Base-by-base conservation (phyloP, 2,888 invertebrate genomes). In the Ctenicera cuprea region DNA sequence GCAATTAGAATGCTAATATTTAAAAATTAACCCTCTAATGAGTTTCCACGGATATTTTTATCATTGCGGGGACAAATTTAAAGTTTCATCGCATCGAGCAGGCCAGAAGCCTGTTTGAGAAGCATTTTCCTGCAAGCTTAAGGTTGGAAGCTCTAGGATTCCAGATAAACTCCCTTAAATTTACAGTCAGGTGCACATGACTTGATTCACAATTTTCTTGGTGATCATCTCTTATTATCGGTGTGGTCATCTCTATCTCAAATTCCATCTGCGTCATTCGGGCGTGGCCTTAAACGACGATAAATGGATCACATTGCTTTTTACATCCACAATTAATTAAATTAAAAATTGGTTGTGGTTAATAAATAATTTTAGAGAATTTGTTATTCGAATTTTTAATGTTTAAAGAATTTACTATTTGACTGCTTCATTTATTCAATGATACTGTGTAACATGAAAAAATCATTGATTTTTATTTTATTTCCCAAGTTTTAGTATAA, bases 231-330 rank as follows among this genome's bases (percentile, higher is more conserved):
- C 33, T 33, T 57, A 57, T 57, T 30, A 52, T 30, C 22, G 3
- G n/a, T 30, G 16, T 37, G 33, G 33, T 30, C n/a, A 57, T 57
- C 37, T 16, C 4, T 57, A 37, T 50, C 22, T 50, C 22, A 50
- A 18, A 50, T 57, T 57, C 26, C 16, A 57, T 37, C 57, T 57
- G 30, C 57, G 57, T 57, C 57, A 57, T 57, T 30, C 57, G 57
- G 57, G 30, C 57, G 57, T 57, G 57, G 57, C 18, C 8, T 30
- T 33, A 33, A 41, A 41, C 3, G 41, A n/a, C 41, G 14, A 41
- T 41, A 41, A 33, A 41, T 41, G 14, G 41, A 5, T 14, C 4
- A 2, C n/a, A 3, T 41, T 14, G n/a, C 7, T 22, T 11, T 57
- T 33, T 57, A 16, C 33, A 18, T 30, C 12, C 3, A 54, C 33